Percentiles rank a stretch among this genome's conserved stretches.
phyloP scores from a whole-genome alignment of 2,113 vertebrate genomes.

The Copsychus sechellarum region DNA sequence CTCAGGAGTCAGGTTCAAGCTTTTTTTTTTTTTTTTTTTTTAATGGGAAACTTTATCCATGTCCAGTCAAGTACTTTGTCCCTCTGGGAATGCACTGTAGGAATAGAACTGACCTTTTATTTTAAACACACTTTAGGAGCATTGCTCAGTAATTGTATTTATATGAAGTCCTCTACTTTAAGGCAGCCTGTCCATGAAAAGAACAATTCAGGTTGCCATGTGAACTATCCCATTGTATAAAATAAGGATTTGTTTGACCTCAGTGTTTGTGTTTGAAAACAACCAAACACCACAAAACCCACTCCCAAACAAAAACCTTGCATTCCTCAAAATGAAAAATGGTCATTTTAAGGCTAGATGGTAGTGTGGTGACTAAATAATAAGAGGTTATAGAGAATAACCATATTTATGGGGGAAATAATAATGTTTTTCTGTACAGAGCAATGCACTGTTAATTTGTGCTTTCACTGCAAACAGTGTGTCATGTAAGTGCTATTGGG shows the following conservation, averaged over 20 bases:
- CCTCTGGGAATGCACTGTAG: not conserved
- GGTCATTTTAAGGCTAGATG: not conserved
- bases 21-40: not conserved
- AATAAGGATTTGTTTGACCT: not conserved
- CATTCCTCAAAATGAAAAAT: not conserved
- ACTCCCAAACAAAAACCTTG: fast-evolving
- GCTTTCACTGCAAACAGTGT: fast-evolving
- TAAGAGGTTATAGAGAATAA: not conserved
- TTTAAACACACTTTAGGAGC: not conserved
- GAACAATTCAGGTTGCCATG: not conserved
- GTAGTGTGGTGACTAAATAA: not conserved
- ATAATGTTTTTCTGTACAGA: not conserved
- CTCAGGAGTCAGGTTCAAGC: not conserved
- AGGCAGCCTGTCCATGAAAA: not conserved
- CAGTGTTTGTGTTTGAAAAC: not conserved
- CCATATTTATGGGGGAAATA: not conserved
- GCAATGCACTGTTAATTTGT: not conserved
- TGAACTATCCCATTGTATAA: not conserved
- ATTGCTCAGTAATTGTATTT: not conserved
- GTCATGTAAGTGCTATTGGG: not conserved
- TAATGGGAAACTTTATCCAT: not conserved
- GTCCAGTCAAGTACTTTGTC: not conserved
- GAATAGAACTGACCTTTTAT: not conserved
- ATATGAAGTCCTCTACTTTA: not conserved
- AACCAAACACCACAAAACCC: not conserved